Evolutionary conservation across 2,888 invertebrate genomes (phyloP).

Genomic region (Lycaena phlaeas): DNA sequence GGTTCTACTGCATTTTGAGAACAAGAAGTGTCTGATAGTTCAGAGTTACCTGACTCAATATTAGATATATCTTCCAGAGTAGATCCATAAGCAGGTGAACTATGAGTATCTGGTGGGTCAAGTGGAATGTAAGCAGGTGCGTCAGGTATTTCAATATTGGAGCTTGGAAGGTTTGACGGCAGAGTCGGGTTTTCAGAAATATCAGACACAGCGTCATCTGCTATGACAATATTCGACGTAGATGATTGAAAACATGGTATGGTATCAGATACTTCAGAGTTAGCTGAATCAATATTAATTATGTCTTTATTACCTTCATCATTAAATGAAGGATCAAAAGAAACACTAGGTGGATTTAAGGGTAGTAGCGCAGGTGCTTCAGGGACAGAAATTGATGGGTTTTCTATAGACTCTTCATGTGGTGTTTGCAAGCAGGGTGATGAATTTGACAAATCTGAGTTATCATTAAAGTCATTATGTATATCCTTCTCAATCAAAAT

Average conservation of each 20-base stretch:
- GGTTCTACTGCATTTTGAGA: background rate
- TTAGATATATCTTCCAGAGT: background rate
- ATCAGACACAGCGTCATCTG: background rate
- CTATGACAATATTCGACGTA: background rate
- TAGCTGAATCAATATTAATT: no score
- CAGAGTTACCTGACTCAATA: background rate
- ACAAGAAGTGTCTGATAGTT: background rate
- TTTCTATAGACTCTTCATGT: slow-evolving; percentile 1
- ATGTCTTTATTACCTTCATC: background rate
- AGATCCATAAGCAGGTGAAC: background rate
- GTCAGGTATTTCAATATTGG: background rate
- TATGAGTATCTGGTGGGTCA: background rate
- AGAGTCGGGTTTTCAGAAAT: background rate
- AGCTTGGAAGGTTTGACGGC: background rate
- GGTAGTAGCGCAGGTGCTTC: slow-evolving; percentile 16
- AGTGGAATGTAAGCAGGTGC: background rate
- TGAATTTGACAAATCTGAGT: background rate
- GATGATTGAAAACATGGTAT: background rate
- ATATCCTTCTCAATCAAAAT: no score
- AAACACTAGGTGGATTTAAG: slow-evolving; percentile 17
- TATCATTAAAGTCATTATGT: no score
- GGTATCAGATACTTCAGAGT: background rate
- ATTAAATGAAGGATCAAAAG: background rate
- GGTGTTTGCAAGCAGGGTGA: background rate
- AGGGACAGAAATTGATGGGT: slow-evolving; percentile 7